Evolutionary conservation across 2,888 invertebrate genomes (phyloP), one percentile per base, ranked within the genome.

Genomic region (Ectemnius continuus): DNA sequence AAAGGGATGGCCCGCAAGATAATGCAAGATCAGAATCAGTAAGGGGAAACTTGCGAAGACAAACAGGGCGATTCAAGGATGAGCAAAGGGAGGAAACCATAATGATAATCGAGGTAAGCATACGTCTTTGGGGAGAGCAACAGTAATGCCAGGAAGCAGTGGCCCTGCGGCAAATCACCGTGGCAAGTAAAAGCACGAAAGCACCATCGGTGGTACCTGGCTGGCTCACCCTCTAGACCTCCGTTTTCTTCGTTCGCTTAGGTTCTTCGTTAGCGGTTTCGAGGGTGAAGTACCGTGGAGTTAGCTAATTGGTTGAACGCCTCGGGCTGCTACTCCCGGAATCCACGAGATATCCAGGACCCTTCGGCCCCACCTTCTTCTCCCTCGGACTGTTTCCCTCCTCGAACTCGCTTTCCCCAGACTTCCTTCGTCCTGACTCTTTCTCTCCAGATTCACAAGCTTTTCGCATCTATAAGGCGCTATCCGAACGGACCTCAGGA

Each of bases 281-380:
- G 83, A 81, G 83, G 84, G 85, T 81, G 81, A 88, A 87, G 85
- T 85, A 84, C 87, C 84, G 81, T 82, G 77, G 87, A 88, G 88
- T 88, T 88, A 86, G 86, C 87, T 88, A 88, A 88, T 88, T 88
- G 88, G 88, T 88, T 88, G 85, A 87, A 86, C 85, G 87, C 88
- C 87, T 79, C 84, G 72, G 87, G 88, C 88, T 78, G 80, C 80
- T 79, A 83, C 83, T 85, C 81, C 71, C 75, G 76, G 83, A 85
- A 85, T 85, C 85, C 80, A 74, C 79, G 81, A 85, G 84, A 87
- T 87, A 84, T 75, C 73, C 77, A 28, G 28, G 67, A 72, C 69
- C 70, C 74, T 66, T 75, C 68, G 63, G 59, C 67, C 66, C 11
- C 63, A n/a, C 52, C 47, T 23, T 23, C 23, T 23, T 2, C 36